Conservation (phyloP, 2,888 invertebrate genomes). For the Dasypogon diadema region DNA sequence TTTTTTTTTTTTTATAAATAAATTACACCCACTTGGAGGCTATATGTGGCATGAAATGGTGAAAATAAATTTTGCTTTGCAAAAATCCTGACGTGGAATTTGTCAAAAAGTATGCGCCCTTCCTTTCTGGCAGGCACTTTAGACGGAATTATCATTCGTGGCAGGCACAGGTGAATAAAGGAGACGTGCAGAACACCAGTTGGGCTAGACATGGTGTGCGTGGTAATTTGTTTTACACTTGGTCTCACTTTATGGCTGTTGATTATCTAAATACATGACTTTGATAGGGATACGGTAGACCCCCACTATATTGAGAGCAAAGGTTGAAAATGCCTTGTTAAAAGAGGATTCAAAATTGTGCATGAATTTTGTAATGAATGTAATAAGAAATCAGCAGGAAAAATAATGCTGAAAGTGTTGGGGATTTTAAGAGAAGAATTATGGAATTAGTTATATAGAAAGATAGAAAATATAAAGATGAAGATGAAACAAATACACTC, state of each 20-base stretch:
- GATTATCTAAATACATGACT: slow-evolving; percentile 33
- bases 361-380: no score
- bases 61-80: slow-evolving; percentile 40
- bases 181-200: not conserved
- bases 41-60: slow-evolving; percentile 43
- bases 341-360: not conserved
- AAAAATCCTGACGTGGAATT: slow-evolving; percentile 41
- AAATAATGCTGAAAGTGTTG: no score
- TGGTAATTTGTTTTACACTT: slow-evolving; percentile 36
- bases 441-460: no score
- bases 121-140: not conserved
- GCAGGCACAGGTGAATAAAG: slow-evolving; percentile 18
- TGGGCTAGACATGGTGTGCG: not conserved
- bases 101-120: slow-evolving; percentile 27
- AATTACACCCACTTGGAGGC: slow-evolving; percentile 48
- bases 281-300: not conserved
- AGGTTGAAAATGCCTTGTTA: not conserved
- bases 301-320: no score
- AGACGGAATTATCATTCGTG: slow-evolving; percentile 31
- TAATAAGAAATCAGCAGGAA: no score
- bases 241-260: slow-evolving; percentile 29
- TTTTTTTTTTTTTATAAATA: slow-evolving; percentile 12
- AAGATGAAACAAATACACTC: no score
- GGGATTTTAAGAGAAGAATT: no score
- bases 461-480: no score